Conservation (phyloP, 2,113 vertebrate species). For the Aythya baeri region DNA sequence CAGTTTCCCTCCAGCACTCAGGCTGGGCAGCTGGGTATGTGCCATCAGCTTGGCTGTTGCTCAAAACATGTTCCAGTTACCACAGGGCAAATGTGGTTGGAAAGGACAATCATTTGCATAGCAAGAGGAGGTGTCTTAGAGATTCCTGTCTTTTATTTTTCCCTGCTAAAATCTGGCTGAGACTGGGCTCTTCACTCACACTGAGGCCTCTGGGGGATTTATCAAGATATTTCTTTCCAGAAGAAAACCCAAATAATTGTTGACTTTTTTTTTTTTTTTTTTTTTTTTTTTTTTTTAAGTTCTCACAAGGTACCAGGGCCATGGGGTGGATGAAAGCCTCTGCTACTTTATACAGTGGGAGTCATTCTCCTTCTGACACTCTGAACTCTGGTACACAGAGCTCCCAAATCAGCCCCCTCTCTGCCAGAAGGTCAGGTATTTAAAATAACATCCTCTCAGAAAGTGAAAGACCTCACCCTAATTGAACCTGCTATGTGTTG, state of each 20-base stretch:
- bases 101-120: background rate
- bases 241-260: background rate
- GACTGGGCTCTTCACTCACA: background rate
- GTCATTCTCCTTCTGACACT: background rate
- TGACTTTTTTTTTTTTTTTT: background rate
- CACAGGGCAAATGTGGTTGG: background rate
- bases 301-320: background rate
- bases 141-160: background rate
- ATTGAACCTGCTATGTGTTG: background rate
- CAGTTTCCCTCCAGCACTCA: background rate
- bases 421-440: background rate
- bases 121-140: background rate
- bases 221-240: background rate
- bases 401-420: background rate
- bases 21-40: background rate
- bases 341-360: background rate
- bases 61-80: background rate
- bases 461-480: background rate
- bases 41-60: background rate
- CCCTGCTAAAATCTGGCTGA: background rate
- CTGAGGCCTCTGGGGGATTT: background rate
- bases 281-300: background rate
- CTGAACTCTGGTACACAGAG: background rate
- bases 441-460: background rate
- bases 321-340: background rate